Evolutionary conservation across 2,888 invertebrate species (phyloP).

Genomic region (Yponomeuta cagnagella): DNA sequence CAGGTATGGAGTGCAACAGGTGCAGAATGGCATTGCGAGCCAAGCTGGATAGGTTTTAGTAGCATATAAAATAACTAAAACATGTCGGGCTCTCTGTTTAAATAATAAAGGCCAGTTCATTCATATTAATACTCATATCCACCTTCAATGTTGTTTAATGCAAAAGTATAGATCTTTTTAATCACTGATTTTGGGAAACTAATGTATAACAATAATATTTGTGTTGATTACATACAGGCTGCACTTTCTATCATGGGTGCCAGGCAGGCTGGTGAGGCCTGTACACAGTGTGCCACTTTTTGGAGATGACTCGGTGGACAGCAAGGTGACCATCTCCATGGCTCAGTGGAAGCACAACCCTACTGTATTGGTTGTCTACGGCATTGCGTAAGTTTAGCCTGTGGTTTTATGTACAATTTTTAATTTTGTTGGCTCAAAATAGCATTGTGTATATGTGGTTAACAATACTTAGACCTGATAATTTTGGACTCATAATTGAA

Average conservation of each 20-base stretch:
- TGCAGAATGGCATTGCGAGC: no score
- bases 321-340: conserved; percentile 76
- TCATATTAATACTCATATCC: no score
- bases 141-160: no score
- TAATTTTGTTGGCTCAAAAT: not conserved
- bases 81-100: no score
- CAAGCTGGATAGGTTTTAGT: no score
- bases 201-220: not conserved
- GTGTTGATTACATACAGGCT: conserved; percentile 39
- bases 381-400: conserved; percentile 62
- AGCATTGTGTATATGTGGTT: no score
- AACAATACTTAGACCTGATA: no score
- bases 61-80: no score
- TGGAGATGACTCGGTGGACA: conserved; percentile 77
- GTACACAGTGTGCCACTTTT: conserved; percentile 76
- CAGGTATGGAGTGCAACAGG: no score
- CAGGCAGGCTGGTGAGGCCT: conserved; percentile 51
- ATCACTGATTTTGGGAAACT: not conserved
- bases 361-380: conserved; percentile 76
- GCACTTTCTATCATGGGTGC: conserved; percentile 69
- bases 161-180: not conserved
- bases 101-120: no score
- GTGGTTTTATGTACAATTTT: not conserved
- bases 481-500: no score
- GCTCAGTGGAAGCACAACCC: conserved; percentile 79